Evolutionary conservation across 2,797 vertebrate species (phyloP), one percentile per base, ranked within the genome.

Genomic region (Microctenopoma steveboyesi): DNA sequence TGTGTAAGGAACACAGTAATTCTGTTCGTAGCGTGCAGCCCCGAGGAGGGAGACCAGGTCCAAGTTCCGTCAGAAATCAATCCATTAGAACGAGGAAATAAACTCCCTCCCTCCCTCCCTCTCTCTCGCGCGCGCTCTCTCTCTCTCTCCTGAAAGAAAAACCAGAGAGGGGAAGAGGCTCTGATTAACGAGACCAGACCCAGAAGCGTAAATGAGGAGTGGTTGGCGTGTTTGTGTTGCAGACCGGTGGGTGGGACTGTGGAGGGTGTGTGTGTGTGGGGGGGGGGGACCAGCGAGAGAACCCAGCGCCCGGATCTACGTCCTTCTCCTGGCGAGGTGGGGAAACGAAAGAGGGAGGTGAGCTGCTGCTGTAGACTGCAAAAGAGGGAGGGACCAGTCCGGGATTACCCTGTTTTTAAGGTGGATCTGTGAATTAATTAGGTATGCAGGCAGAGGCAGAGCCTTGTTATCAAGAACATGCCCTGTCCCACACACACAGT

Each of bases 361-460:
- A 68, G 40, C 25, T 64, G 71, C 56, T 63, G 62, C 55, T 18
- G 64, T 61, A 76, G 71, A 67, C 22, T 54, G 65, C 14, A 59
- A 58, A n/a, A 57, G 76, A 76, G 88, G 85, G 84, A 74, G 85
- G 80, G 85, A 66, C 82, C 81, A 71, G 62, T 1, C 43, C 74
- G 78, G 83, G 86, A 76, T 82, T 60, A 53, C 79, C 83, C 79
- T 40, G 45, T 84, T 43, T 86, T 88, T 88, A 88, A 90, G 84
- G 86, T 88, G 86, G 90, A 79, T 81, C 86, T 69, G 15, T 69
- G 74, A 75, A 56, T 76, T 83, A 73, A 87, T 82, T 30, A 74
- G 66, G 45, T 55, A n/a, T 64, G 61, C 56, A 28, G 33, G 56
- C 47, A 60, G 53, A 70, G 76, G 72, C 63, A 13, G 30, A 56